phyloP scores from a whole-genome alignment of 2,113 vertebrate species.

The Porphyrio hochstetteri region DNA sequence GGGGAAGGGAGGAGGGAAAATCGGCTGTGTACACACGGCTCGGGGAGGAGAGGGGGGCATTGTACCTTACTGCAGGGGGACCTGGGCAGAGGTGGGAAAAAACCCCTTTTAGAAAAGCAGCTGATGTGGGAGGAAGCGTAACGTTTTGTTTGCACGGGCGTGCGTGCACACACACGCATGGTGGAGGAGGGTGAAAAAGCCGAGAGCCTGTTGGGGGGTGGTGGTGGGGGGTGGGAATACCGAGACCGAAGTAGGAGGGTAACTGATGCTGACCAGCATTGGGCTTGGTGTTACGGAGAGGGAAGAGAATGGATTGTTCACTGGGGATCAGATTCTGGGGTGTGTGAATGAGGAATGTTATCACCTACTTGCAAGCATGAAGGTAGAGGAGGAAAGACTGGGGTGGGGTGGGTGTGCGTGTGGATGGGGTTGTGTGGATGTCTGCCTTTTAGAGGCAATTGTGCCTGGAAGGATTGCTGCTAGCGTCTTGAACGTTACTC shows the following conservation, averaged over 20 bases:
- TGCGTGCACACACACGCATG: neutral
- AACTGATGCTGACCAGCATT: neutral
- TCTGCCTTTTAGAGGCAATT: neutral
- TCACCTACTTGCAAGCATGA: neutral
- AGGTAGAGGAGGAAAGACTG: neutral
- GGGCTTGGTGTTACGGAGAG: neutral
- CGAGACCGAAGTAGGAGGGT: neutral
- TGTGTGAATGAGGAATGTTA: neutral
- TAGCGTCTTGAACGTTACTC: neutral
- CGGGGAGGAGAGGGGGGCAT: neutral
- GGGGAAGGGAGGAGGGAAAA: constrained; percentile 37
- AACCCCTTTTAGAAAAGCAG: neutral
- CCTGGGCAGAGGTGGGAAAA: neutral
- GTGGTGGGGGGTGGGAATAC: neutral
- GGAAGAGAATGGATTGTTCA: neutral
- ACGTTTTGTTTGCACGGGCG: neutral
- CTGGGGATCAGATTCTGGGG: neutral
- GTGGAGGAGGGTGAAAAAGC: neutral
- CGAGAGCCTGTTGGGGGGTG: neutral
- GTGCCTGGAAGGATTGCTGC: neutral
- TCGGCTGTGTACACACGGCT: neutral
- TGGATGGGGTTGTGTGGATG: neutral
- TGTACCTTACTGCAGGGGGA: neutral
- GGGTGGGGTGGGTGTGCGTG: neutral
- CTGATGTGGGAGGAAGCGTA: neutral